Base-by-base conservation (phyloP, 1,140 invertebrate genomes). In the Diorhabda elongata region DNA sequence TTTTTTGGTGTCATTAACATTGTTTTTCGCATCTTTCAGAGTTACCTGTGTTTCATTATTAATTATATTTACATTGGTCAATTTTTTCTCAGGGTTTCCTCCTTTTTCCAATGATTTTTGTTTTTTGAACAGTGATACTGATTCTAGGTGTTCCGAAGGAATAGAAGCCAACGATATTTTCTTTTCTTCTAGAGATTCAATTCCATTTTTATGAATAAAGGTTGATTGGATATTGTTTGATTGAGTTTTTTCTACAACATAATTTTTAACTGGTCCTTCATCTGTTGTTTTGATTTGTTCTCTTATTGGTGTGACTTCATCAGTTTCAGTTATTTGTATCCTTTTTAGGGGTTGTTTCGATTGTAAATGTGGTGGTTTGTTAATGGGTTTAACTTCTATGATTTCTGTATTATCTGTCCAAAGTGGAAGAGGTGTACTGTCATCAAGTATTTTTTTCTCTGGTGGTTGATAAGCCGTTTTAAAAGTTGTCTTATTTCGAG, bases 281-380 rank as follows among this genome's bases (percentile, higher is more conserved):
- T 11, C 9, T 56, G 52, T 44, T 44, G 64, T 11, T 64, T 44
- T 59, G 44, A 58, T 44, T 45, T 9, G 5, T 56, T 5, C 44
- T 44, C 57, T 45, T 57, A 67, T 64, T 47, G 59, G 9, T 57
- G 60, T 43, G 45, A 62, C n/a, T 43, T 59, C 69, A 64, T 76
- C 66, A 52, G 71, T 69, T 64, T 79, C 77, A n/a, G 61, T 59
- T 57, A 79, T 78, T 68, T 68, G 42, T 61, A 79, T 73, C 45
- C 75, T 69, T 68, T 71, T 73, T n/a, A 79, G 67, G 5, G 77
- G 75, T 71, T 74, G 75, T 73, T 74, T 73, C 8, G 78, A 79
- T 64, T 74, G 61, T 44, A 75, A 62, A 71, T 77, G 77, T 61
- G 75, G 75, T 0, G 78, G 74, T 73, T 79, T 79, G 5, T 73